Conservation (phyloP, 2,797 vertebrate species). For the Phrynocephalus vlangalii region DNA sequence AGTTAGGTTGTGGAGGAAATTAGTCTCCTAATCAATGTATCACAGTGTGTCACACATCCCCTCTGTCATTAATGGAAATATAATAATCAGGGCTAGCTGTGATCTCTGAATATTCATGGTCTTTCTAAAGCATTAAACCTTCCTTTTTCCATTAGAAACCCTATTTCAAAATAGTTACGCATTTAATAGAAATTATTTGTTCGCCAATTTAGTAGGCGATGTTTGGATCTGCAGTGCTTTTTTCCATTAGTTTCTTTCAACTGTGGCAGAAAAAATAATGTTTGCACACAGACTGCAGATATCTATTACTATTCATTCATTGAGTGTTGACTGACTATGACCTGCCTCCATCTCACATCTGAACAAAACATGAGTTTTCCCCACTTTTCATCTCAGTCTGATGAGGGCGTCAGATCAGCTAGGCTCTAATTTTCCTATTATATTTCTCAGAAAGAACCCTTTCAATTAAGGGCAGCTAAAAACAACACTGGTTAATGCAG, state of each 20-base stretch:
- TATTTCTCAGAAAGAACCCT: background rate
- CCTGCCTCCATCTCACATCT: background rate
- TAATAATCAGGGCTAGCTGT: constrained; percentile 32
- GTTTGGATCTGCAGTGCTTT: background rate
- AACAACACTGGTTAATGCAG: background rate
- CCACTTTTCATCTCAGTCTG: background rate
- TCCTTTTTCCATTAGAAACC: constrained; percentile 28
- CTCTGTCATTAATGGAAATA: constrained; percentile 44
- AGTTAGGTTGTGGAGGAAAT: background rate
- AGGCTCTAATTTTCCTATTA: background rate
- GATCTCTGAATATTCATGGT: constrained; percentile 42
- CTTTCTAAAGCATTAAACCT: constrained; percentile 23
- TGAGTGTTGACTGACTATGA: background rate
- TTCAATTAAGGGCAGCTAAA: constrained; percentile 4
- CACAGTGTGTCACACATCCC: constrained; percentile 16
- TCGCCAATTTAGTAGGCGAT: constrained; percentile 5
- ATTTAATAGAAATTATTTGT: constrained; percentile 43
- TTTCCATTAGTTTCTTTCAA: constrained; percentile 10
- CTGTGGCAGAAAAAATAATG: background rate
- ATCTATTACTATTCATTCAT: background rate
- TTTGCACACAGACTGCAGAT: background rate
- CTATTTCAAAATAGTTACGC: constrained; percentile 37
- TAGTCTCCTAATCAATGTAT: constrained; percentile 32
- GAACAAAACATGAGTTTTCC: background rate
- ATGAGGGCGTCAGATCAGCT: too few species aligned